These are phyloP conservation scores for Numenius phaeopus DNA, from an alignment of 2,797 vertebrate genomes.

Conservation along the genomic window DNA sequence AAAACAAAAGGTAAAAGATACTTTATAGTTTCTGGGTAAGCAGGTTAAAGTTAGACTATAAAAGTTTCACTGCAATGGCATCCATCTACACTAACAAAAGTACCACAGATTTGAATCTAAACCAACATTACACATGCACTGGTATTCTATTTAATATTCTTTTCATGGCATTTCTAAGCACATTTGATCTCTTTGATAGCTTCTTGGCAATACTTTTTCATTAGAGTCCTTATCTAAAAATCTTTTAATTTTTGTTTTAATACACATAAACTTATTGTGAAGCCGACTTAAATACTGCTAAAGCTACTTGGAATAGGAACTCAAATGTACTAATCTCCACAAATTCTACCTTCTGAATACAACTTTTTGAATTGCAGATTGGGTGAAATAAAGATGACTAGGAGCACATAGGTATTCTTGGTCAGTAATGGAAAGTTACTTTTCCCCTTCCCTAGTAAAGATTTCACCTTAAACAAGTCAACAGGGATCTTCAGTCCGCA, in stretches of 20 bases:
- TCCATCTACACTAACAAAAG: neutral
- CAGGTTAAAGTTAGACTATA: neutral
- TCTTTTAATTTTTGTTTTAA: slow-evolving; percentile 41
- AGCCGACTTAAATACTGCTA: neutral
- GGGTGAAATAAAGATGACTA: neutral
- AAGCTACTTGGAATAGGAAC: neutral
- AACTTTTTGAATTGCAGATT: neutral
- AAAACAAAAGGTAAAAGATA: neutral
- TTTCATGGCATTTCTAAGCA: slow-evolving; percentile 26
- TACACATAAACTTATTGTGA: neutral
- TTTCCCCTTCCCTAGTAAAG: neutral
- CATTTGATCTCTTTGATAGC: slow-evolving; percentile 40
- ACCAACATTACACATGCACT: neutral
- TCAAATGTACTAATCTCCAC: neutral
- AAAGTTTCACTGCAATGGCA: neutral
- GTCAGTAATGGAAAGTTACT: neutral
- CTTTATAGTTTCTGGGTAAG: neutral
- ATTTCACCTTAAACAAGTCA: neutral
- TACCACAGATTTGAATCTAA: neutral
- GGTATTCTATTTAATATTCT: slow-evolving; percentile 26
- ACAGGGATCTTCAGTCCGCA: neutral
- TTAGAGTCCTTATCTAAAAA: slow-evolving; percentile 29
- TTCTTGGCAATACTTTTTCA: slow-evolving; percentile 17
- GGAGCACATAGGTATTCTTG: neutral
- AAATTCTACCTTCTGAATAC: neutral